A percentile compares a stretch with the other conserved stretches of the same genome.
Evolutionary conservation across 2,113 vertebrate genomes (phyloP).

Genomic region (Acanthisitta chloris): DNA sequence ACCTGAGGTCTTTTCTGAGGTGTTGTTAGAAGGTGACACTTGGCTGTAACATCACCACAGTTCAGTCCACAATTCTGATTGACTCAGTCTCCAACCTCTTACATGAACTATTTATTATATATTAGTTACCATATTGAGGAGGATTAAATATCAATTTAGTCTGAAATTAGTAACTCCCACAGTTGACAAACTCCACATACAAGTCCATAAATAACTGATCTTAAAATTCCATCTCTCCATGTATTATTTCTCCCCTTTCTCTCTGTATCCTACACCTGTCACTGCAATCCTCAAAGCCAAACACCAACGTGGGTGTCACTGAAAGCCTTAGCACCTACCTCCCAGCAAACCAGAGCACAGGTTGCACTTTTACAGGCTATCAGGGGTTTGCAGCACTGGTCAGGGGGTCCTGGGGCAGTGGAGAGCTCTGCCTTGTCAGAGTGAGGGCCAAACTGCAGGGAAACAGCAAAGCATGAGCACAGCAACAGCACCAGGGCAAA

Average conservation of each 20-base stretch:
- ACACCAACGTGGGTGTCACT: not conserved
- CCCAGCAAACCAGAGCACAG: constrained; percentile 74
- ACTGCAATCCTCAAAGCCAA: not conserved
- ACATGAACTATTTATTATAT: not conserved
- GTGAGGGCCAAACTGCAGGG: constrained; percentile 72
- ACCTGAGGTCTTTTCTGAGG: not conserved
- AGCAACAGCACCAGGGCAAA: not conserved
- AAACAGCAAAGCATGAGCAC: not conserved
- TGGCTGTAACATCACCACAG: not conserved
- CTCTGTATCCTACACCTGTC: rapidly evolving
- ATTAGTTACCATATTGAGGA: not conserved
- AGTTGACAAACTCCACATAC: not conserved
- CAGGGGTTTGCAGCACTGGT: constrained; percentile 72
- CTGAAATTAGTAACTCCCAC: not conserved
- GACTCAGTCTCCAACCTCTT: not conserved
- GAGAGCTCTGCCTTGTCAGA: constrained; percentile 70
- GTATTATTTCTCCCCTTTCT: not conserved
- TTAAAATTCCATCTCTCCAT: not conserved
- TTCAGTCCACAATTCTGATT: not conserved
- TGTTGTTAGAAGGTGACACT: not conserved
- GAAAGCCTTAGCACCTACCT: constrained; percentile 61
- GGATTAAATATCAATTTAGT: not conserved
- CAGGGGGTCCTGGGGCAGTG: constrained; percentile 73
- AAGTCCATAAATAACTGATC: not conserved
- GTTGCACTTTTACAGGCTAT: constrained; percentile 72